phyloP scores from a whole-genome alignment of 2,888 invertebrate species.

The Rutpela maculata region DNA sequence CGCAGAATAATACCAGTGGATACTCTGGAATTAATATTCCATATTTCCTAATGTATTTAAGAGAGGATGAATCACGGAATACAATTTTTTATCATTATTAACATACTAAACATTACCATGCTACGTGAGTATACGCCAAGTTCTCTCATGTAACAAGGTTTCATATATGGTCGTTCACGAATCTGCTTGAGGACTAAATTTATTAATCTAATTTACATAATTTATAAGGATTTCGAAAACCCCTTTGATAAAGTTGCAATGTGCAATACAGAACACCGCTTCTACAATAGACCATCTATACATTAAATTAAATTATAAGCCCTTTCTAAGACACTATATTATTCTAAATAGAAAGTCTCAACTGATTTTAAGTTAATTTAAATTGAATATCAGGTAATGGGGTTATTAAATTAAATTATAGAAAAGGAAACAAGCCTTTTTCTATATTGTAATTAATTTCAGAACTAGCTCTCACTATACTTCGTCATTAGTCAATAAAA shows the following conservation, averaged over 20 bases:
- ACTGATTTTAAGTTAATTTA: not conserved
- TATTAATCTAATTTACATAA: conserved; percentile 51
- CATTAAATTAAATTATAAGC: conserved; percentile 16
- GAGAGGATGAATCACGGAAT: not conserved
- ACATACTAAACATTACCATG: not conserved
- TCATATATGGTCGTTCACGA: conserved; percentile 48
- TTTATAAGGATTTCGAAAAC: conserved; percentile 40
- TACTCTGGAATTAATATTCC: too few relatives aligned
- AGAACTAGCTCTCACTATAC: too few relatives aligned
- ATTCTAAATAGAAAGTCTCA: not conserved
- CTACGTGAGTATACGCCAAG: not conserved
- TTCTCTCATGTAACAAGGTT: conserved; percentile 35
- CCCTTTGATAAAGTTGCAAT: conserved; percentile 22
- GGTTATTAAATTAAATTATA: not conserved
- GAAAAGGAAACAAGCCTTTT: too few relatives aligned
- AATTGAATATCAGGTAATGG: not conserved
- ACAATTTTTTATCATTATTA: not conserved
- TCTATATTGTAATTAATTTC: too few relatives aligned
- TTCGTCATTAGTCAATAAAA: too few relatives aligned
- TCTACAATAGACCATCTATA: conserved; percentile 36
- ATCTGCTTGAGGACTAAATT: conserved; percentile 46
- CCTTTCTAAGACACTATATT: conserved; percentile 8
- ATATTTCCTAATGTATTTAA: not conserved
- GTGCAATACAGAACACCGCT: conserved; percentile 31
- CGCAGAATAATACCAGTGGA: too few relatives aligned